A percentile compares a stretch with the other conserved stretches of the same genome.
Conservation (phyloP, 2,888 invertebrate genomes). For the Coelopa pilipes region DNA sequence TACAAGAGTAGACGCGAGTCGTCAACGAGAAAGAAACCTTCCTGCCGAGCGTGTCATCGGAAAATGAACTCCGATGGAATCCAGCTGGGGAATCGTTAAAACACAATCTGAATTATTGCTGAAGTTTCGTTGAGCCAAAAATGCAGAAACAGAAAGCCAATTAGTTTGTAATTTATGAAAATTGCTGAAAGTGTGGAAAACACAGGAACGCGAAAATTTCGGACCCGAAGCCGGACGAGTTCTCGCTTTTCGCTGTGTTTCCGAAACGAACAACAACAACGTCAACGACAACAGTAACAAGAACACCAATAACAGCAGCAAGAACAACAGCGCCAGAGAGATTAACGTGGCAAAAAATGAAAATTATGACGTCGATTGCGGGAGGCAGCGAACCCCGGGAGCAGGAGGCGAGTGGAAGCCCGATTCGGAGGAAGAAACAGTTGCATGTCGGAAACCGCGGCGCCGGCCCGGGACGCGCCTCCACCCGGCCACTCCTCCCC, state of each 20-base stretch:
- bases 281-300: neutral
- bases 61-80: no score
- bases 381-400: neutral
- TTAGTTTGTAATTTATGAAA: no score
- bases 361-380: conserved; percentile 29
- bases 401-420: neutral
- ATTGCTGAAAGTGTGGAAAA: neutral
- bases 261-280: no score
- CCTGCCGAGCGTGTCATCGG: conserved; percentile 64
- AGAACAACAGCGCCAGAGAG: conserved; percentile 1
- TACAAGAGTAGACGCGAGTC: conserved; percentile 24
- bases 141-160: no score
- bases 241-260: no score
- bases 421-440: no score
- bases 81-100: no score
- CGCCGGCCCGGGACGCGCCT: neutral
- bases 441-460: neutral
- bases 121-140: no score
- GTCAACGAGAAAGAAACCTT: conserved; percentile 58
- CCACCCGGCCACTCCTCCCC: neutral
- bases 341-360: conserved; percentile 16
- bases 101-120: no score
- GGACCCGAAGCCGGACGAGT: no score
- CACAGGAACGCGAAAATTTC: no score
- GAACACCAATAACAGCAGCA: conserved; percentile 10